phyloP scores from a whole-genome alignment of 2,888 invertebrate genomes.

The Xylota sylvarum region DNA sequence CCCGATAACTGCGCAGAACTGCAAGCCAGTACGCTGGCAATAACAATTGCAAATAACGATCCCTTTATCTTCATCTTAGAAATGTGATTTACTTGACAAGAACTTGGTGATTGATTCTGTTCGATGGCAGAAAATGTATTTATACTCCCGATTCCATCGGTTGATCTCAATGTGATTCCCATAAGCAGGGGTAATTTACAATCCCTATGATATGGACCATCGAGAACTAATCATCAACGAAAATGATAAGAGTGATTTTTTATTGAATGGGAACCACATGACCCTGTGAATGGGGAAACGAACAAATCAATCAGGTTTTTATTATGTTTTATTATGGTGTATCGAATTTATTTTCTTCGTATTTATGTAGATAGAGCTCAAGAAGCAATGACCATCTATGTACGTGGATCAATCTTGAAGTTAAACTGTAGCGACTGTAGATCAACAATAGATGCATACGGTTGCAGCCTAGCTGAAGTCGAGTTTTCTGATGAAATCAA shows the following conservation, averaged over 20 bases:
- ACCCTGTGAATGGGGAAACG: not conserved
- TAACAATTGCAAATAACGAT: not conserved
- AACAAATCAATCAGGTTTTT: not conserved
- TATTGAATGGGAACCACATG: not conserved
- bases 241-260: not conserved
- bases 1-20: conserved; percentile 61
- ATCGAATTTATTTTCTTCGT: too few species aligned
- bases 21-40: not conserved
- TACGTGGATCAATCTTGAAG: too few species aligned
- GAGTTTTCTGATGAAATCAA: too few species aligned
- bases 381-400: too few species aligned
- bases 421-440: too few species aligned
- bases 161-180: not conserved
- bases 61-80: conserved; percentile 21
- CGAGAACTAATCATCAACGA: conserved; percentile 1
- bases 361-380: too few species aligned
- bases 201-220: not conserved
- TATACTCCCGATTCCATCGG: not conserved
- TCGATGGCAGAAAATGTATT: not conserved
- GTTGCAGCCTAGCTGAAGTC: too few species aligned
- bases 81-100: not conserved
- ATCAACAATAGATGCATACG: too few species aligned
- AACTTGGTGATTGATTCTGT: conserved; percentile 1
- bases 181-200: conserved; percentile 1
- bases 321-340: not conserved